A percentile compares a stretch with the other conserved stretches of the same genome.
phyloP scores from a whole-genome alignment of 2,888 invertebrate species.

The Pocota personata region DNA sequence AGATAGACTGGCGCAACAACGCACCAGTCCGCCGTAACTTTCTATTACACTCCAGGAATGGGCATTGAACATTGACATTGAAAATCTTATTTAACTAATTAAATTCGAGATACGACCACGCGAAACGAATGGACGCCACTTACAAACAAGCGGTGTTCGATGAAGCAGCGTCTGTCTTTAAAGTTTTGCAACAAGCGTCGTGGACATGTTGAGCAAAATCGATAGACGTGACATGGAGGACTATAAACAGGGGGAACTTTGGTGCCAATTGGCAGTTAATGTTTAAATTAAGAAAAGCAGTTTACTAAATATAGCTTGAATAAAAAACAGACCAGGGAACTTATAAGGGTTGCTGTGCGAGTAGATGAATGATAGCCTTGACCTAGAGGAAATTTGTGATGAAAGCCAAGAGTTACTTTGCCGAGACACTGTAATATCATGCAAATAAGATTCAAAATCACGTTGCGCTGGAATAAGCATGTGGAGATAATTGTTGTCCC shows the following conservation, averaged over 20 bases:
- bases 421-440: no score
- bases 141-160: background rate
- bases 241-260: slow-evolving; percentile 4
- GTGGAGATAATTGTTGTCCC: no score
- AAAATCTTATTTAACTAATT: slow-evolving; percentile 73
- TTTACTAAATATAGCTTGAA: no score
- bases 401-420: no score
- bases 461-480: no score
- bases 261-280: background rate
- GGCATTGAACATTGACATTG: slow-evolving; percentile 73
- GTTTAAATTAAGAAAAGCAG: no score
- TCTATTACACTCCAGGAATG: slow-evolving; percentile 67
- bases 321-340: no score
- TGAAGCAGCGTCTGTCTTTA: slow-evolving; percentile 17
- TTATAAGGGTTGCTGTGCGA: no score
- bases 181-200: background rate
- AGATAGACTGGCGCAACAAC: slow-evolving; percentile 48
- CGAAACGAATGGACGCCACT: slow-evolving; percentile 55
- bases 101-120: slow-evolving; percentile 69
- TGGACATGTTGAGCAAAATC: slow-evolving; percentile 41
- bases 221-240: slow-evolving; percentile 33
- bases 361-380: no score
- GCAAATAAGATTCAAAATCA: no score
- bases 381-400: no score
- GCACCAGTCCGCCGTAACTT: slow-evolving; percentile 40